Evolutionary conservation across 2,113 vertebrate species (phyloP).

Genomic region (Nothocercus nigrocapillus): DNA sequence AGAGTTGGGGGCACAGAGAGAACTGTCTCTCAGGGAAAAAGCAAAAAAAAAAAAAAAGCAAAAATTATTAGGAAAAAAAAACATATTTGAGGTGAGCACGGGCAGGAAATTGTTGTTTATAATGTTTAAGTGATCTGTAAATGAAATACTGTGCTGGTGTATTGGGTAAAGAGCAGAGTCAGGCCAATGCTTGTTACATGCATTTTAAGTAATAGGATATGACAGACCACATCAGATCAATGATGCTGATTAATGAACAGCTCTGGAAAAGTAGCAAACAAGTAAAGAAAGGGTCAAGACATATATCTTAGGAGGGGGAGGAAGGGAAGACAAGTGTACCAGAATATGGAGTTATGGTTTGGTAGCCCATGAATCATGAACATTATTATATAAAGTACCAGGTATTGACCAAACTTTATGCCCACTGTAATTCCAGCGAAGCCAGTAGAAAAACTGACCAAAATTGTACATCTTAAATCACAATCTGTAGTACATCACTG

Average conservation of each 20-base stretch:
- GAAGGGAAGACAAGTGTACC: constrained; percentile 40
- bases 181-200: not conserved
- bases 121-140: constrained; percentile 28
- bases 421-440: constrained; percentile 33
- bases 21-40: not conserved
- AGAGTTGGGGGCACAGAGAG: not conserved
- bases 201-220: constrained; percentile 58
- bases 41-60: no score
- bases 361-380: constrained; percentile 46
- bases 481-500: constrained; percentile 24
- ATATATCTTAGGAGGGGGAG: constrained; percentile 55
- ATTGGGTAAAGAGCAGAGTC: constrained; percentile 29
- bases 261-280: constrained; percentile 44
- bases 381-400: constrained; percentile 53
- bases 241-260: constrained; percentile 68
- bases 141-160: constrained; percentile 22
- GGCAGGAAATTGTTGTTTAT: constrained; percentile 8
- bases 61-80: not conserved
- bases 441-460: constrained; percentile 24
- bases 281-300: constrained; percentile 57
- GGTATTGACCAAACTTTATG: constrained; percentile 54
- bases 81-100: not conserved
- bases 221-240: constrained; percentile 51
- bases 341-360: constrained; percentile 41
- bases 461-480: constrained; percentile 48